Evolutionary conservation across 2,797 vertebrate species (phyloP).

Genomic region (Esox lucius): DNA sequence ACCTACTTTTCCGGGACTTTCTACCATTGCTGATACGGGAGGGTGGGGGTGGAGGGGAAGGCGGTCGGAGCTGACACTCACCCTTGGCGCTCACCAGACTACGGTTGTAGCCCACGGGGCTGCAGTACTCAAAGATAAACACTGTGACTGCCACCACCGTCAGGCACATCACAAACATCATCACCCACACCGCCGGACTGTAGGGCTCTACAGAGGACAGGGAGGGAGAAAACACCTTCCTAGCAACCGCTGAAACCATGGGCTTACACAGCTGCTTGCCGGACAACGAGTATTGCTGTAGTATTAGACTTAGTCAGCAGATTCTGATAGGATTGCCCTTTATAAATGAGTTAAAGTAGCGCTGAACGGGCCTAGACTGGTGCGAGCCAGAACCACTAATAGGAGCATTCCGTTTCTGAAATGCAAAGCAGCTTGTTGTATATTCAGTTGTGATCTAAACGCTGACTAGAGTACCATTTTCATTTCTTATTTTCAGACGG

Average conservation of each 20-base stretch:
- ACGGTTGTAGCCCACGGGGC: slow-evolving; percentile 96
- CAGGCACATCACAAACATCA: slow-evolving; percentile 99
- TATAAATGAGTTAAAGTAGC: background rate
- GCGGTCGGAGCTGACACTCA: slow-evolving; percentile 60
- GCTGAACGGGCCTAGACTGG: background rate
- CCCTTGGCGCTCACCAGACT: slow-evolving; percentile 91
- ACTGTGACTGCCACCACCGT: slow-evolving; percentile 95
- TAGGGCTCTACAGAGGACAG: slow-evolving; percentile 81
- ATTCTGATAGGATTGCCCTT: background rate
- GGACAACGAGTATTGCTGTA: background rate
- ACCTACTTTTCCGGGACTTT: background rate
- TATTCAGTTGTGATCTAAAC: background rate
- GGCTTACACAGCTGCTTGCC: background rate
- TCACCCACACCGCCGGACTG: slow-evolving; percentile 96
- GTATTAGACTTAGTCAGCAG: background rate
- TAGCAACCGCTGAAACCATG: background rate
- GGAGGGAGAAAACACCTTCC: background rate
- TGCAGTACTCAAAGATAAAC: slow-evolving; percentile 96
- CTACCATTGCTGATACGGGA: background rate
- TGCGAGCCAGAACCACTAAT: background rate
- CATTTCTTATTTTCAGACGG: background rate
- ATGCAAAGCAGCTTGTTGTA: background rate
- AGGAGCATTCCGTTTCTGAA: background rate
- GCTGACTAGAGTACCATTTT: background rate
- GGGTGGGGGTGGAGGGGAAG: slow-evolving; percentile 1